Conservation (phyloP, 2,797 vertebrate genomes). For the Morelia viridis region DNA sequence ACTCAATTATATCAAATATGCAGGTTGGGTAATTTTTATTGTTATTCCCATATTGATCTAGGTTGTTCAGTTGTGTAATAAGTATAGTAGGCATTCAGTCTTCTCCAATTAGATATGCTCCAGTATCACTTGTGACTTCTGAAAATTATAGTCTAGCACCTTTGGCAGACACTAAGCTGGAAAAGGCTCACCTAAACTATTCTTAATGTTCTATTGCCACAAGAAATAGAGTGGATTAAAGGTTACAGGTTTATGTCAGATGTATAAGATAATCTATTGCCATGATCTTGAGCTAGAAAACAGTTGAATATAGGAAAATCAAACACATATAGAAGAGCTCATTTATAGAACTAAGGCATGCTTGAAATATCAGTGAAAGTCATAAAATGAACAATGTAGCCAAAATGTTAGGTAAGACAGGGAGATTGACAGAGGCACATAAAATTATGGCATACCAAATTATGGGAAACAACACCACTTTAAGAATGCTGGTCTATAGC, state of each 20-base stretch:
- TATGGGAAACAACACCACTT: not conserved
- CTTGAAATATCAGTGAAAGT: not conserved
- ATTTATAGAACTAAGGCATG: not conserved
- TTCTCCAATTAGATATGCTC: not conserved
- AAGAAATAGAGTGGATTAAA: not conserved
- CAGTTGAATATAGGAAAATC: not conserved
- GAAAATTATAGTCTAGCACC: not conserved
- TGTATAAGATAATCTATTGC: not conserved
- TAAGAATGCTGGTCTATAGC: not conserved
- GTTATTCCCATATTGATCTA: not conserved
- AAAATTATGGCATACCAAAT: not conserved
- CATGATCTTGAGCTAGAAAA: not conserved
- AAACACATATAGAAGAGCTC: not conserved
- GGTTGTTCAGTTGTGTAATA: not conserved
- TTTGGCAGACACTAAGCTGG: not conserved
- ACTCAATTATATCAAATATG: not conserved
- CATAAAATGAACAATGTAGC: not conserved
- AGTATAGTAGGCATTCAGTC: not conserved
- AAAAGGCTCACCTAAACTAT: not conserved
- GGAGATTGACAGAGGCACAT: not conserved
- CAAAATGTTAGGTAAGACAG: not conserved
- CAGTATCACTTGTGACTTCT: not conserved
- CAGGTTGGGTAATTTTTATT: not conserved
- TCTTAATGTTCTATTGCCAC: not conserved
- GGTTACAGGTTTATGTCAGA: not conserved